phyloP scores from a whole-genome alignment of 1,140 invertebrate genomes.

The Lepidurus couesii region DNA sequence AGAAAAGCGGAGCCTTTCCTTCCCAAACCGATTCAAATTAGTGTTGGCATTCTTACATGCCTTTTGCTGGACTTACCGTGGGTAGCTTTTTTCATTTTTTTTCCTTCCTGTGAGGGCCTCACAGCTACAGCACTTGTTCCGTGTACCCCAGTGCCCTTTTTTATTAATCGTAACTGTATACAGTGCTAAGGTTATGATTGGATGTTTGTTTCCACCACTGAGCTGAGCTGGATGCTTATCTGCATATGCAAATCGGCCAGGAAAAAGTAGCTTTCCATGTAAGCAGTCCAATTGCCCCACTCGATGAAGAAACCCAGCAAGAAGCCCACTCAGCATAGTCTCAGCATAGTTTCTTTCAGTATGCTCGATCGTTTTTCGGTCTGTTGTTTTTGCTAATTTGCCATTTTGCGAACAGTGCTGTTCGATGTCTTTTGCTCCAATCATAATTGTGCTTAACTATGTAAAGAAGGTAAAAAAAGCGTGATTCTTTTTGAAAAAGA shows the following conservation, averaged over 20 bases:
- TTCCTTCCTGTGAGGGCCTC: background rate
- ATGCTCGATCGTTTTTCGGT: background rate
- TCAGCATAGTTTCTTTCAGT: background rate
- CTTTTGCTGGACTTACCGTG: background rate
- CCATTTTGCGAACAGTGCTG: background rate
- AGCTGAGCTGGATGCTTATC: conserved; percentile 21
- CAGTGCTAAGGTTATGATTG: background rate
- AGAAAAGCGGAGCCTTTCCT: background rate
- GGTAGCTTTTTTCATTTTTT: background rate
- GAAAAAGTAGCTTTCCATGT: conserved; percentile 20
- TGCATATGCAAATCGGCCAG: conserved; percentile 19
- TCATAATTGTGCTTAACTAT: background rate
- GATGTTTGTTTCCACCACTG: conserved; percentile 14
- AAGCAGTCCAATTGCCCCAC: conserved; percentile 4
- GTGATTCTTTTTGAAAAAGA: too few relatives aligned
- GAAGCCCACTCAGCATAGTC: background rate
- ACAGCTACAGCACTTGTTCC: too few relatives aligned
- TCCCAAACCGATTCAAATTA: background rate
- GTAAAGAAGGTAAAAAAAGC: background rate
- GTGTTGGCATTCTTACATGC: background rate
- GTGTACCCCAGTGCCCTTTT: background rate
- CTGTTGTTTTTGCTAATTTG: too few relatives aligned
- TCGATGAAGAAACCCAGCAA: background rate
- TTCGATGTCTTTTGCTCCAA: background rate
- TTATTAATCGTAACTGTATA: background rate